Base-by-base conservation (phyloP, 2,888 invertebrate genomes). In the Diogma glabrata region DNA sequence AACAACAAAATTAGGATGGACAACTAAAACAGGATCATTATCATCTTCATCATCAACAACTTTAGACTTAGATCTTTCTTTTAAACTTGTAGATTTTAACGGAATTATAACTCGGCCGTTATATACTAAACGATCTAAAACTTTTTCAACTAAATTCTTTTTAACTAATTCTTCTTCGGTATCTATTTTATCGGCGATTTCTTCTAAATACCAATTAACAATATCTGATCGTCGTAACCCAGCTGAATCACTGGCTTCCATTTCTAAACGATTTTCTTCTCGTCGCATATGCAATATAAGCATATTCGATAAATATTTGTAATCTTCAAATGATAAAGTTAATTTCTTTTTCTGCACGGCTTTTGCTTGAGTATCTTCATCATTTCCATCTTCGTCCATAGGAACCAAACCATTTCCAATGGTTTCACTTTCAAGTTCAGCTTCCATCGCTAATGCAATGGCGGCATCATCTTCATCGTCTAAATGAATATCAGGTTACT, bases 401-500 rank as follows among this genome's bases (percentile, higher is more conserved):
- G 48, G 7, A n/a, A 14, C n/a, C 20, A 22, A 20, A 4, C 22
- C 22, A 10, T 46, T 30, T 7, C 51, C 54, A 49, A 51, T 53
- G 8, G 20, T 45, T 43, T 53, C 38, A 14, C 9, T 16, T 17
- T 33, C 46, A n/a, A n/a, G n/a, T 24, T 47, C 24, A 33, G 69
- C 74, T 52, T 76, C 74, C 24, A 67, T 53, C 4, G 58, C 53
- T 22, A 48, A 20, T n/a, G n/a, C n/a, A 24, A 61, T 62, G 30
- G 67, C 59, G 22, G 65, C 64, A 38, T 73, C 72, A 12, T 80
- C 80, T 30, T 89, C 88, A 53, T 90, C 91, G 50, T 90, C 90
- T 55, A 97, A 72, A 64, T 92, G 86, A 49, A 99, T 91, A 65
- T 99, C 97, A 0, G 97, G 96, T 63, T 96, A 95, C 62, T 97